Base-by-base conservation (phyloP, 2,797 vertebrate genomes). In the Myiotriccus ornatus region DNA sequence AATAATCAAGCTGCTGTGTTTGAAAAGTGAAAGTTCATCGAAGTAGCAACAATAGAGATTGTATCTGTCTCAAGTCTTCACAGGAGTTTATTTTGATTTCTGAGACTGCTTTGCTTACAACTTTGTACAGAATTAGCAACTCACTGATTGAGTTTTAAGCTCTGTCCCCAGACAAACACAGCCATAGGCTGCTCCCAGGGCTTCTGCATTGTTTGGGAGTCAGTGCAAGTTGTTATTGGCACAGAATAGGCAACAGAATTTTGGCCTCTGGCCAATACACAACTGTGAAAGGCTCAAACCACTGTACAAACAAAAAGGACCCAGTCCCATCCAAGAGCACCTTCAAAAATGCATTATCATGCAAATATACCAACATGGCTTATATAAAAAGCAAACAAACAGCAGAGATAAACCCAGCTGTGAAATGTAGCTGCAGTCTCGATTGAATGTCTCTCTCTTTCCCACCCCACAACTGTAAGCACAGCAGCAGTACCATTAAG, bases 381-480 rank as follows among this genome's bases (percentile, higher is more conserved):
- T 73, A 60, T 44, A 95, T 71, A 84, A 87, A 94, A 96, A 93
- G 46, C 74, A 95, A 96, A 91, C 43, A 93, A 94, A 88, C 50
- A 94, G 23, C 6, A 8, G 46, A 53, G 55, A 80, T 60, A 79
- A 88, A 75, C 25, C 55, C 93, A 94, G 92, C 89, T 95, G 91
- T 86, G 89, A 91, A 87, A 77, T 44, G 83, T 13, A 85, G n/a
- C 89, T 89, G 47, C 60, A 68, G 35, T 92, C 35, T 81, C 52
- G 22, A 76, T 5, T 83, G 44, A 85, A 57, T n/a, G 24, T 75
- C 77, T 84, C 50, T 30, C 14, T 84, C 46, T 87, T 50, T 49
- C 19, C 19, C 44, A 13, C 46, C 74, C 55, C 52, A 52, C 44
- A 82, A 37, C 19, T 50, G 27, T 55, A 55, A 79, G 56, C 37